Conservation (phyloP, 2,797 vertebrate genomes). For the Danionella dracula region DNA sequence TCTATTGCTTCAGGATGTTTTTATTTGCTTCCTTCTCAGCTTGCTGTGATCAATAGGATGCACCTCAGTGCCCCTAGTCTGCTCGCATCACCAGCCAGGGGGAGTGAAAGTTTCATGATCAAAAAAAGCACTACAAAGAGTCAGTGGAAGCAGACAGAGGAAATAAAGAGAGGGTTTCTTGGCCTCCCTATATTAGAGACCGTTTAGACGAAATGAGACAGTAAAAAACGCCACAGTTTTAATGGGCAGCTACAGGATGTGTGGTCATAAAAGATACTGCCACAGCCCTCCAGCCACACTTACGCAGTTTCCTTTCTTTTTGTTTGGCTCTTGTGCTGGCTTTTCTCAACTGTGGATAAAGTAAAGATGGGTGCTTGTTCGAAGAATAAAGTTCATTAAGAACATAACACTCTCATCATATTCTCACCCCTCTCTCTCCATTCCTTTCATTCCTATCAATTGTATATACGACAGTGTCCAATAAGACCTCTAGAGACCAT, state of each 20-base stretch:
- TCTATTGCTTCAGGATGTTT: slow-evolving; percentile 13
- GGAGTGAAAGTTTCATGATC: slow-evolving; percentile 27
- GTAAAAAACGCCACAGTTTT: slow-evolving; percentile 67
- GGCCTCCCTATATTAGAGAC: slow-evolving; percentile 55
- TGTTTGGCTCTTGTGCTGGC: background rate
- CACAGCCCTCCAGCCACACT: slow-evolving; percentile 14
- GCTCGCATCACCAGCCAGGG: slow-evolving; percentile 4
- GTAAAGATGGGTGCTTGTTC: no score
- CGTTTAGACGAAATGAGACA: slow-evolving; percentile 61
- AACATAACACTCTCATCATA: background rate
- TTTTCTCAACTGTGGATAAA: slow-evolving; percentile 30
- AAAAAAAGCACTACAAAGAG: slow-evolving; percentile 41
- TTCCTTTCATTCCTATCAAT: no score
- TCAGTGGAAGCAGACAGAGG: slow-evolving; percentile 57
- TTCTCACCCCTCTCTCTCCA: no score
- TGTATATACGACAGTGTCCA: no score
- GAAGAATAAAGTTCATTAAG: no score
- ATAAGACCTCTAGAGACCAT: no score
- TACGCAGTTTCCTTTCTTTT: background rate
- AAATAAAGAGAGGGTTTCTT: slow-evolving; percentile 56
- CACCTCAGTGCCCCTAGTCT: slow-evolving; percentile 10
- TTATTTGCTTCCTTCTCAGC: slow-evolving; percentile 6
- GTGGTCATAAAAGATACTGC: slow-evolving; percentile 40
- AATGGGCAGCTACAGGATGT: slow-evolving; percentile 58
- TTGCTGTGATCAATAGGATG: slow-evolving; percentile 25